Evolutionary conservation across 2,797 vertebrate genomes (phyloP).

Genomic region (Eptatretus atami): DNA sequence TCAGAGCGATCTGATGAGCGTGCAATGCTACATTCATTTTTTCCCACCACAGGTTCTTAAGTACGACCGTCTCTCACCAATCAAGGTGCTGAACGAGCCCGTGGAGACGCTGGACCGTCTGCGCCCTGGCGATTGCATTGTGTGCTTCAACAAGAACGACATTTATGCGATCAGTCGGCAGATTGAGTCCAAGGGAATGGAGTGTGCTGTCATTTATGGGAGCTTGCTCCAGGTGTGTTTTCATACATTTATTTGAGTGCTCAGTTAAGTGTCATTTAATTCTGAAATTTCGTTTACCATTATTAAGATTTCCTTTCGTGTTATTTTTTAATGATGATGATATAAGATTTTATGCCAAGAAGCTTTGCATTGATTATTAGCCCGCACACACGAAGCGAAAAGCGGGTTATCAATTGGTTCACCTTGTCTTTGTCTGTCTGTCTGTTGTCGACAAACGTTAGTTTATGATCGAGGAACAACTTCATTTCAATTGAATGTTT

Average conservation of each 20-base stretch:
- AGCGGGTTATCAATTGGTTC: too few relatives aligned
- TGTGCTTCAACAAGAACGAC: slow-evolving; percentile 92
- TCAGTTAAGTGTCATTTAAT: too few relatives aligned
- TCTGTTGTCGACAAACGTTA: too few relatives aligned
- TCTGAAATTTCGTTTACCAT: too few relatives aligned
- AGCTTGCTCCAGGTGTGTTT: slow-evolving; percentile 57
- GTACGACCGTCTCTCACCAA: slow-evolving; percentile 59
- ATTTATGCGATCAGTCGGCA: slow-evolving; percentile 84
- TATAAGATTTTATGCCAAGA: too few relatives aligned
- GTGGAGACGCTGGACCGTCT: slow-evolving; percentile 60
- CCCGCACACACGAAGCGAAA: too few relatives aligned
- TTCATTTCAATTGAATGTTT: too few relatives aligned
- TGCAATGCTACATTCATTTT: slow-evolving; percentile 6
- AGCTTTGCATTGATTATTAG: too few relatives aligned
- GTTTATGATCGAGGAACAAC: too few relatives aligned
- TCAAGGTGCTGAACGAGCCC: slow-evolving; percentile 34
- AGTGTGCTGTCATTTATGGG: slow-evolving; percentile 91
- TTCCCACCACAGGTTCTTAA: slow-evolving; percentile 26
- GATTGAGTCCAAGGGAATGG: slow-evolving; percentile 45
- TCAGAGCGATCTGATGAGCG: not conserved
- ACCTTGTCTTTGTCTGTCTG: too few relatives aligned
- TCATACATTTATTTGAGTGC: not conserved
- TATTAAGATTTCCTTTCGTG: too few relatives aligned
- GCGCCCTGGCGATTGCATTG: slow-evolving; percentile 57
- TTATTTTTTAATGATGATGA: too few relatives aligned